Evolutionary conservation across 2,113 vertebrate species (phyloP).

Genomic region (Dicerorhinus sumatrensis): DNA sequence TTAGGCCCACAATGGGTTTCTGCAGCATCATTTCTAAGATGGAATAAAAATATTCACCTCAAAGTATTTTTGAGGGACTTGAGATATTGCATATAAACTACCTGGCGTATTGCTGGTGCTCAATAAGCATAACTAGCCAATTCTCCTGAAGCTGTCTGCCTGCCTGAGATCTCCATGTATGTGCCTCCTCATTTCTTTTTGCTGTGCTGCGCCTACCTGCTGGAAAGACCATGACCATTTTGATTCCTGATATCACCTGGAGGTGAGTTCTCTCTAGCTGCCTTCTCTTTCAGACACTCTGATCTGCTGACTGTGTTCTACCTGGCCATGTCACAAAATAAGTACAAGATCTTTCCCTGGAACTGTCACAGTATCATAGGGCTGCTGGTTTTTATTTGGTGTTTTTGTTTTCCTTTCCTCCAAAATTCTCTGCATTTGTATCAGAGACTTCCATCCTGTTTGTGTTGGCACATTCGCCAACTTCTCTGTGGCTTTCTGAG

Average conservation of each 20-base stretch:
- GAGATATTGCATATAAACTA: not conserved
- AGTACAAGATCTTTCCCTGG: not conserved
- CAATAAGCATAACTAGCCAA: not conserved
- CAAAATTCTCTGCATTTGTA: not conserved
- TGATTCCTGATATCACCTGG: not conserved
- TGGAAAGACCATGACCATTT: not conserved
- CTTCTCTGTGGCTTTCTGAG: not conserved
- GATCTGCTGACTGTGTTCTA: too few relatives aligned
- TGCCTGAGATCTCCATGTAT: accelerated
- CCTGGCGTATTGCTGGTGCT: not conserved
- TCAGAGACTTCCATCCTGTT: not conserved
- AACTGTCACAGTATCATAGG: not conserved
- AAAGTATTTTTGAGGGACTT: not conserved
- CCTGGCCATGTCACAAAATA: too few relatives aligned
- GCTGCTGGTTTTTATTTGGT: accelerated
- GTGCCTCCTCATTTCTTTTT: not conserved
- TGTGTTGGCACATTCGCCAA: accelerated
- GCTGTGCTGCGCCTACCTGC: not conserved
- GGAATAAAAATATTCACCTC: not conserved
- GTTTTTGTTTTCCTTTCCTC: not conserved
- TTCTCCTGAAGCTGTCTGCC: not conserved
- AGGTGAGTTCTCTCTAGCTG: too few relatives aligned
- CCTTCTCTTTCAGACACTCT: not conserved
- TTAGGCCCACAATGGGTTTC: not conserved
- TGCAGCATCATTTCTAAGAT: not conserved